Percentiles rank a stretch among this genome's conserved stretches.
Evolutionary conservation across 2,888 invertebrate species (phyloP).

Genomic region (Eugnorisma glareosa): DNA sequence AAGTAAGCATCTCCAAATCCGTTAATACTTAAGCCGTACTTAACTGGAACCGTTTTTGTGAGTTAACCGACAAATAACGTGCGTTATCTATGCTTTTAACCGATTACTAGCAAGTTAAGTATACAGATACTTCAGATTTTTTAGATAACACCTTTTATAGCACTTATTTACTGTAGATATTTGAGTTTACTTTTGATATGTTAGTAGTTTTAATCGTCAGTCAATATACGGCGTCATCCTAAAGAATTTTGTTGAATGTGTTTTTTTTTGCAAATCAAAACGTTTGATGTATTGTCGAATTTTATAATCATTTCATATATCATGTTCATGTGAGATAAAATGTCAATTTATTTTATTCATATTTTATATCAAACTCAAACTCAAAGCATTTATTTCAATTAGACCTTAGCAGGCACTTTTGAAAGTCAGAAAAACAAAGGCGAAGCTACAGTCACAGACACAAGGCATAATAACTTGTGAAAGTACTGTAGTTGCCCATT

Average conservation of each 20-base stretch:
- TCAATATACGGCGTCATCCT: conserved; percentile 42
- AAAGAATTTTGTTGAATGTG: conserved; percentile 22
- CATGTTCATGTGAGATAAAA: too few relatives aligned
- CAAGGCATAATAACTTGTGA: too few relatives aligned
- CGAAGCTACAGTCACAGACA: too few relatives aligned
- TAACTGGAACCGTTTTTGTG: conserved; percentile 56
- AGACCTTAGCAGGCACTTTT: too few relatives aligned
- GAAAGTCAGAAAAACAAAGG: too few relatives aligned
- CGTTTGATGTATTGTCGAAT: neutral
- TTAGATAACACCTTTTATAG: conserved; percentile 60
- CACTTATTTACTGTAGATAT: conserved; percentile 44
- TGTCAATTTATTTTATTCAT: neutral
- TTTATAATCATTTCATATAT: too few relatives aligned
- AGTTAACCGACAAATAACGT: conserved; percentile 55
- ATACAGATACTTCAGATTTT: conserved; percentile 61
- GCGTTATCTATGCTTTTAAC: conserved; percentile 68
- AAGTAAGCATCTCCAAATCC: conserved; percentile 24
- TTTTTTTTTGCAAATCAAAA: conserved; percentile 6
- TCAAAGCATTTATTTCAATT: too few relatives aligned
- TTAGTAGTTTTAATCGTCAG: conserved; percentile 25
- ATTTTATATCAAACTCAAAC: too few relatives aligned
- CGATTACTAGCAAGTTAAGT: conserved; percentile 58
- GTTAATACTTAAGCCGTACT: conserved; percentile 34
- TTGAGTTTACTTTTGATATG: conserved; percentile 37
- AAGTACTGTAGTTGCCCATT: too few relatives aligned